phyloP scores from a whole-genome alignment of 2,888 invertebrate species.

The Leptinotarsa rubiginosa region DNA sequence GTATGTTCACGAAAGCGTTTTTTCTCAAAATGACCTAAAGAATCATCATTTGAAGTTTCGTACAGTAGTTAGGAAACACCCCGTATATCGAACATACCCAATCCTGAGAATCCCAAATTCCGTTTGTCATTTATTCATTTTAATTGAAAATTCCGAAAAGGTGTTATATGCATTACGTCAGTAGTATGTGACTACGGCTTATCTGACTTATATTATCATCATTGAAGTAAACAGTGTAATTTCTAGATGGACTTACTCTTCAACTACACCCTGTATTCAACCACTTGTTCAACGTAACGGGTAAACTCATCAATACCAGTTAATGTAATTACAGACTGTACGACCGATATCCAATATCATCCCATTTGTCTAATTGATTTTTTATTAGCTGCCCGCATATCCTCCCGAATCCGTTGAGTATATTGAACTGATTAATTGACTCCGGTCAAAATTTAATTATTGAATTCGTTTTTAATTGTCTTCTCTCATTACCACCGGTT shows the following conservation, averaged over 20 bases:
- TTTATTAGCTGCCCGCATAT: slow-evolving; percentile 57
- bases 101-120: too few species aligned
- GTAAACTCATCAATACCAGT: slow-evolving; percentile 58
- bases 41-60: too few species aligned
- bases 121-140: too few species aligned
- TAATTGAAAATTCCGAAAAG: too few species aligned
- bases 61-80: too few species aligned
- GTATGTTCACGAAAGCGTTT: too few species aligned
- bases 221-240: background rate
- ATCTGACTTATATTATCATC: too few species aligned
- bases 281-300: slow-evolving; percentile 25
- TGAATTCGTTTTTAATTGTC: slow-evolving; percentile 43
- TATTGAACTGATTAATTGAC: slow-evolving; percentile 41
- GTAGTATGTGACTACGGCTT: too few species aligned
- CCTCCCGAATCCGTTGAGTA: slow-evolving; percentile 29
- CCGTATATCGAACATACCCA: too few species aligned
- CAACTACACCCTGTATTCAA: background rate
- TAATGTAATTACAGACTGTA: slow-evolving; percentile 58
- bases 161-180: too few species aligned
- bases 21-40: too few species aligned
- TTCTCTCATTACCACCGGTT: slow-evolving; percentile 39
- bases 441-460: slow-evolving; percentile 38
- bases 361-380: slow-evolving; percentile 56
- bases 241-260: background rate
- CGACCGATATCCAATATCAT: slow-evolving; percentile 46